Conservation (phyloP, 2,888 invertebrate species). For the Epinotia ramella region DNA sequence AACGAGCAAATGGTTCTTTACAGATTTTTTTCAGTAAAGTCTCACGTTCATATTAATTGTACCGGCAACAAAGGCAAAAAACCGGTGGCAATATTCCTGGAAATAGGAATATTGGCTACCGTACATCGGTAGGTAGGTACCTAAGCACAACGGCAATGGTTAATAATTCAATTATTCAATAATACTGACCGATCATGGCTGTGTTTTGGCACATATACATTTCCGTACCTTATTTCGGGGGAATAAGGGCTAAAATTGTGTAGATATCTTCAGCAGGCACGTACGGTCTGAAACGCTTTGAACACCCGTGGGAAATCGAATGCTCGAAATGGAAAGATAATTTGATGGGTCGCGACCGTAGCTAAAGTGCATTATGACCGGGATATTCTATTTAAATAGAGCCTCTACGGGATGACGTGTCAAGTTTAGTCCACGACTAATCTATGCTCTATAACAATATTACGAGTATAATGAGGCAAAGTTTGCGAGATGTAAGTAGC, state of each 20-base stretch:
- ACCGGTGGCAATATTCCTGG: too few species aligned
- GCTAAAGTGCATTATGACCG: constrained; percentile 24
- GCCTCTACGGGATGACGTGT: constrained; percentile 3
- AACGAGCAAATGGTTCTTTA: too few species aligned
- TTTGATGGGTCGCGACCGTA: constrained; percentile 26
- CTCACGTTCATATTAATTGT: too few species aligned
- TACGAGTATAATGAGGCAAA: too few species aligned
- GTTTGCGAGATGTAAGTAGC: too few species aligned
- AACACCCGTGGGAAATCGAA: constrained; percentile 24
- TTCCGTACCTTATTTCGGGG: background rate
- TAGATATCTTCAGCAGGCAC: background rate
- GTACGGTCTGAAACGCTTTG: background rate
- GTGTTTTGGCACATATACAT: constrained; percentile 1
- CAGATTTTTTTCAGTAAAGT: too few species aligned
- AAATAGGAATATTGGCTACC: too few species aligned
- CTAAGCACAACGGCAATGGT: background rate
- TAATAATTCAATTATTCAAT: constrained; percentile 5
- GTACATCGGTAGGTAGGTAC: background rate
- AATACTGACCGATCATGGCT: background rate
- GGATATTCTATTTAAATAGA: constrained; percentile 2
- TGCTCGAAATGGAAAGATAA: constrained; percentile 20
- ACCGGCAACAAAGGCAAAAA: too few species aligned
- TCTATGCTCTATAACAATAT: too few species aligned
- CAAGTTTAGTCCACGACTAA: background rate
- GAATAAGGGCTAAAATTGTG: background rate